These are phyloP conservation scores for Barbus barbus DNA, from an alignment of 2,113 vertebrate species.

Conservation along the genomic window DNA sequence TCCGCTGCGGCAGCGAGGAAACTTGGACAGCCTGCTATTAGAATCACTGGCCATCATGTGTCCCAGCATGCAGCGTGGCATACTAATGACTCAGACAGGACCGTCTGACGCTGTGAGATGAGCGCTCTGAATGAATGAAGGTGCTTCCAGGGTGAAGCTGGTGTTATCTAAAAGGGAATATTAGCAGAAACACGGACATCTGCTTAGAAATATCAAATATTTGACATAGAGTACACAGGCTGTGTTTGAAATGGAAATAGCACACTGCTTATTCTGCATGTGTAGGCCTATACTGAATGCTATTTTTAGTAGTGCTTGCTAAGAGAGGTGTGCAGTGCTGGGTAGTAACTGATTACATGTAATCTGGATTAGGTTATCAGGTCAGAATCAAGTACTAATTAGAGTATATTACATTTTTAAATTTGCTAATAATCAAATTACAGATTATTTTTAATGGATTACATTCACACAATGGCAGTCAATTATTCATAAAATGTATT, in stretches of 20 bases:
- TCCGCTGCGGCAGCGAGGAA: background rate
- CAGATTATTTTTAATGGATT: too few species aligned
- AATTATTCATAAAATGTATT: too few species aligned
- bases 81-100: conserved; percentile 37
- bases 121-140: conserved; percentile 19
- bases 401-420: too few species aligned
- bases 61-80: conserved; percentile 28
- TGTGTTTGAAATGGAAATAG: background rate
- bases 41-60: conserved; percentile 32
- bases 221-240: background rate
- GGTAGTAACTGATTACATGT: background rate
- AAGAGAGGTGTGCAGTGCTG: background rate
- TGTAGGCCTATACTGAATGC: background rate
- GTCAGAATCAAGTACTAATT: too few species aligned
- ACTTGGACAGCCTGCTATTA: conserved; percentile 35
- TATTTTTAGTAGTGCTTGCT: background rate
- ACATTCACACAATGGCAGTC: too few species aligned
- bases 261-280: background rate
- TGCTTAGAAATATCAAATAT: conserved; percentile 1
- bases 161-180: background rate
- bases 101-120: background rate
- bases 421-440: too few species aligned
- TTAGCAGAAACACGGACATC: background rate
- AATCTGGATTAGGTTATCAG: background rate
- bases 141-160: background rate